Conservation (phyloP, 2,797 vertebrate genomes). For the Lateolabrax maculatus region DNA sequence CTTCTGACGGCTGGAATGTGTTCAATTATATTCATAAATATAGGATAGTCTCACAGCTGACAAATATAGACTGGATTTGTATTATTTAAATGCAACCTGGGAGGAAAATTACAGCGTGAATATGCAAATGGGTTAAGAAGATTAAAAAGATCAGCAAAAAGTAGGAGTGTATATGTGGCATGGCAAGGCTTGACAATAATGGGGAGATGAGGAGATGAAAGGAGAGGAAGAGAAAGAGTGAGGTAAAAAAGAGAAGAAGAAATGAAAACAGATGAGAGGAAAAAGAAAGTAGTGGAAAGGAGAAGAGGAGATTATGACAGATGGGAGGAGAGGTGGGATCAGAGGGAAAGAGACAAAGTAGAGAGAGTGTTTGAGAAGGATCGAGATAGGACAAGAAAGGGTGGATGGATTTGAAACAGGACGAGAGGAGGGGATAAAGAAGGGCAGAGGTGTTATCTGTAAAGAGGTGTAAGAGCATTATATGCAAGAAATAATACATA, state of each 20-base stretch:
- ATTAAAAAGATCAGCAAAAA: conserved; percentile 83
- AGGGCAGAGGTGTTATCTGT: conserved; percentile 55
- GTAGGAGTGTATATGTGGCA: conserved; percentile 59
- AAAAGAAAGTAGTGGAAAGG: conserved; percentile 4
- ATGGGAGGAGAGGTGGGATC: conserved; percentile 39
- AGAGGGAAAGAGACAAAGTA: conserved; percentile 46
- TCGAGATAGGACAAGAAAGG: conserved; percentile 10
- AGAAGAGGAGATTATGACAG: conserved; percentile 45
- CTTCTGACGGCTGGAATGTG: conserved; percentile 84
- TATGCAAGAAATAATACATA: conserved; percentile 38
- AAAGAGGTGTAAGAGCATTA: conserved; percentile 50
- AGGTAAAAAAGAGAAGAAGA: conserved; percentile 14
- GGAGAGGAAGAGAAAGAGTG: conserved; percentile 26
- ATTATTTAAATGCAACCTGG: conserved; percentile 88
- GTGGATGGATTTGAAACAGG: conserved; percentile 31
- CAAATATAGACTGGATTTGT: conserved; percentile 88
- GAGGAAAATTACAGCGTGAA: conserved; percentile 82
- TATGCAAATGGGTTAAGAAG: conserved; percentile 86
- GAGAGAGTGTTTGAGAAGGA: conserved; percentile 30
- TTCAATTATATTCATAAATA: conserved; percentile 87
- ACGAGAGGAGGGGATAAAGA: conserved; percentile 43
- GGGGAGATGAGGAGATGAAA: conserved; percentile 10
- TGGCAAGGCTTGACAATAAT: conserved; percentile 51
- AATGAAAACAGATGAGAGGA: conserved; percentile 35
- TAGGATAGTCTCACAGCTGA: conserved; percentile 82